phyloP scores from a whole-genome alignment of 2,888 invertebrate genomes.

The Trichogramma dendrolimi region DNA sequence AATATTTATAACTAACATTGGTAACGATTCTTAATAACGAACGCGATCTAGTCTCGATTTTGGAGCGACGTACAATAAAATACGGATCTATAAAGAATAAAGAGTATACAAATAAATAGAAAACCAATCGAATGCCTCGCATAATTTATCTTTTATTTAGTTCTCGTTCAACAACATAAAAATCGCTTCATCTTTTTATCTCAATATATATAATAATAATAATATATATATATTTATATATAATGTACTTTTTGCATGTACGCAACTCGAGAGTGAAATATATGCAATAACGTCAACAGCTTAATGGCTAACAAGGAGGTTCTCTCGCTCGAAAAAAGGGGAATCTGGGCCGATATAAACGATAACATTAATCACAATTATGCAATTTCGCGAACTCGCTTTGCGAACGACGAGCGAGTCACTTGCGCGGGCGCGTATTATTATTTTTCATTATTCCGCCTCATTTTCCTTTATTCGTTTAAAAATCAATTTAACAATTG shows the following conservation, averaged over 20 bases:
- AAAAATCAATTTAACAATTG: conserved; percentile 48
- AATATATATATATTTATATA: conserved; percentile 25
- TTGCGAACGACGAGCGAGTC: not conserved
- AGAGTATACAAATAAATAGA: conserved; percentile 21
- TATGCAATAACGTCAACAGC: conserved; percentile 50
- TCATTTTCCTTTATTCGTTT: conserved; percentile 43
- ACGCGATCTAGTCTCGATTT: conserved; percentile 29
- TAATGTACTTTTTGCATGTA: conserved; percentile 32
- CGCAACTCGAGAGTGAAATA: conserved; percentile 46
- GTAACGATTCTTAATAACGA: conserved; percentile 43
- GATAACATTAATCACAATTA: conserved; percentile 52
- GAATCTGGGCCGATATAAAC: conserved; percentile 41
- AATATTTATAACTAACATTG: conserved; percentile 45
- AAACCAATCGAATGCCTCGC: not conserved
- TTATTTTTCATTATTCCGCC: conserved; percentile 12
- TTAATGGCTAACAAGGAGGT: conserved; percentile 44
- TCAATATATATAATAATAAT: conserved; percentile 16
- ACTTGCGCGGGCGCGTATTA: conserved; percentile 26
- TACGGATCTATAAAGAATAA: not conserved
- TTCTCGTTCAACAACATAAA: conserved; percentile 32
- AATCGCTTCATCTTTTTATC: conserved; percentile 14
- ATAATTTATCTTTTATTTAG: conserved; percentile 7
- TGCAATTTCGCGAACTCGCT: conserved; percentile 43
- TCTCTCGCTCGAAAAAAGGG: conserved; percentile 25
- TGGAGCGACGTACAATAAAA: too few relatives aligned